Base-by-base conservation (phyloP, 2,888 invertebrate species). In the Morpho helenor region DNA sequence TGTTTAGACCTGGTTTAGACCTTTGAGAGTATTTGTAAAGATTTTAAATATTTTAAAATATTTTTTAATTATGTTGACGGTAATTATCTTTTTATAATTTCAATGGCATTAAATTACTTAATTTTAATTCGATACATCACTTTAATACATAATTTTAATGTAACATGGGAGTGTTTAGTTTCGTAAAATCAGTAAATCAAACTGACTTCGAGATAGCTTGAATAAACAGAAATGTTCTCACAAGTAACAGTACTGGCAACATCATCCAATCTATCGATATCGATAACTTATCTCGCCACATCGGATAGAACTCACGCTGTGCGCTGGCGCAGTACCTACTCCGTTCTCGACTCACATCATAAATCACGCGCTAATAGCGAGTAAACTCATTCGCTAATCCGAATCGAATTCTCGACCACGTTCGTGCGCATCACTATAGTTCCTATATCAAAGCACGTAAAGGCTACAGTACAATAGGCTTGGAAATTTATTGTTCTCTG, bases 321-420 rank as follows among this genome's bases (percentile, higher is more conserved):
- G 86, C 76, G 61, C 75, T 74, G 74, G 77, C 80, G 76, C 52
- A 40, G 52, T 47, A 76, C 78, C 78, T 66, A 69, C 72, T 73
- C 74, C 76, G 80, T 68, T 73, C 77, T 66, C 70, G 74, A 76
- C 81, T 83, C 85, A 81, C 82, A 79, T 86, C 84, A 84, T 89
- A 89, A 89, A 89, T 89, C 87, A 87, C 83, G 63, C 71, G 72
- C 83, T 89, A 89, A 88, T 87, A 87, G 87, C 82, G 82, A 78
- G 82, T 83, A 84, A 86, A 84, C 80, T 83, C 84, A 84, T 84
- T 86, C 84, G 88, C 88, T 87, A 88, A 89, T 88, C 86, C 84
- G 81, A 82, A 76, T 76, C 80, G 73, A 82, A 82, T 79, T 72
- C 76, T 71, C 72, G 49, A 53, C 58, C 44, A 10, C 41, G 49